Conservation (phyloP, 2,797 vertebrate species). For the Tympanoctomys barrerae region DNA sequence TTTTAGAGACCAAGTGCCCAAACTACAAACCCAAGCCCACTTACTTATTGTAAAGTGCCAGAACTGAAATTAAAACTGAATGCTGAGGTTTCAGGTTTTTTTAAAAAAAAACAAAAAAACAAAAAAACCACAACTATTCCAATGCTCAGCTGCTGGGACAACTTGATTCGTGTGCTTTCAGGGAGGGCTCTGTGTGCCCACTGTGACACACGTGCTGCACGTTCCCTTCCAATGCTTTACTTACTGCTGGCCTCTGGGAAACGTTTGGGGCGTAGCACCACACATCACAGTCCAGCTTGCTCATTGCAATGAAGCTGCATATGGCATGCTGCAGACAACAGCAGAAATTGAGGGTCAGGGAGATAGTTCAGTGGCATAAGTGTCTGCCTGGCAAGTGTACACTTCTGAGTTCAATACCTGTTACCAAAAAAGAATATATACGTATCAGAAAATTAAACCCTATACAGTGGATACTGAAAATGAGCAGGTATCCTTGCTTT, state of each 20-base stretch:
- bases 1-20: not conserved
- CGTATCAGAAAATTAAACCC: not conserved
- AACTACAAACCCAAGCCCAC: not conserved
- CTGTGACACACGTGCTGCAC: not conserved
- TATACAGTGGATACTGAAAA: not conserved
- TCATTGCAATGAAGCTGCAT: not conserved
- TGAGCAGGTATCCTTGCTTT: not conserved
- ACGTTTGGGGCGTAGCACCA: not conserved
- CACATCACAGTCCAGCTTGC: not conserved
- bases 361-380: no score
- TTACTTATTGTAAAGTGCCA: not conserved
- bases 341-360: not conserved
- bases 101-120: not conserved
- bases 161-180: not conserved
- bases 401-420: no score
- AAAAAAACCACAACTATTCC: no score
- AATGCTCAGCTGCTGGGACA: not conserved
- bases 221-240: not conserved
- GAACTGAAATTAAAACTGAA: not conserved
- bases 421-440: no score
- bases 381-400: no score
- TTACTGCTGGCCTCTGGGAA: not conserved
- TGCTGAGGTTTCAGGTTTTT: not conserved
- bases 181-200: not conserved
- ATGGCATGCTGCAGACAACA: not conserved